Evolutionary conservation across 1,140 invertebrate genomes (phyloP), one percentile per base, ranked within the genome.

Genomic region (Neodiprion lecontei): DNA sequence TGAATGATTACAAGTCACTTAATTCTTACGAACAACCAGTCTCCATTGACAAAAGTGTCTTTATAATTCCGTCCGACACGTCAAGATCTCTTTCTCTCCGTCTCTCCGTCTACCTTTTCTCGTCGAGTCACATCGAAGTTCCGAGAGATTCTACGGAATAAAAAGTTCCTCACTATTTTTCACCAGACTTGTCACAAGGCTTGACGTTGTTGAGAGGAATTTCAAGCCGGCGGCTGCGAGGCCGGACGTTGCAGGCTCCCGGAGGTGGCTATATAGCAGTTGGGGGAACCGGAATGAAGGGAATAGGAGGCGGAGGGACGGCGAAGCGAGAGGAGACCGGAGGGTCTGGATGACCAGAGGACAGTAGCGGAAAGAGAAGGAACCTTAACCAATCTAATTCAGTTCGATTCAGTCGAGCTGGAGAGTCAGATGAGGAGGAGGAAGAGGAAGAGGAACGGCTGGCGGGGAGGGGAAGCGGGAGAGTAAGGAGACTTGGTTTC

Each of bases 321-420:
- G 28, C 28, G 28, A 40, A 40, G 28, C 28, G 28, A 40, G 28
- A 40, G 28, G 28, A 40, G 28, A 14, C 53, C 28, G 28, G 53
- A 61, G 53, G 53, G 53, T 61, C 53, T 17, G n/a, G 53, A 61
- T 61, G 53, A 61, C 53, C 53, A 61, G 53, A 61, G 53, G 53
- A 61, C 53, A 61, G 53, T 61, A 61, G 53, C 53, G 53, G 53
- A 61, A 61, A 61, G 53, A 61, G 53, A 17, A 61, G 53, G 53
- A 61, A 61, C 53, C n/a, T 17, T 61, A 61, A 17, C 53, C 53
- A 14, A 61, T 61, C 53, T 61, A 12, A 17, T 17, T 61, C 53
- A 14, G 53, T 7, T 14, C 53, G 53, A 17, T 61, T 61, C 11
- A 61, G 11, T 61, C 53, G 53, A 17, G 11, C 53, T 17, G 53